These are phyloP conservation scores for Linnaemya tessellans DNA, from an alignment of 2,888 invertebrate genomes.

Conservation along the genomic window DNA sequence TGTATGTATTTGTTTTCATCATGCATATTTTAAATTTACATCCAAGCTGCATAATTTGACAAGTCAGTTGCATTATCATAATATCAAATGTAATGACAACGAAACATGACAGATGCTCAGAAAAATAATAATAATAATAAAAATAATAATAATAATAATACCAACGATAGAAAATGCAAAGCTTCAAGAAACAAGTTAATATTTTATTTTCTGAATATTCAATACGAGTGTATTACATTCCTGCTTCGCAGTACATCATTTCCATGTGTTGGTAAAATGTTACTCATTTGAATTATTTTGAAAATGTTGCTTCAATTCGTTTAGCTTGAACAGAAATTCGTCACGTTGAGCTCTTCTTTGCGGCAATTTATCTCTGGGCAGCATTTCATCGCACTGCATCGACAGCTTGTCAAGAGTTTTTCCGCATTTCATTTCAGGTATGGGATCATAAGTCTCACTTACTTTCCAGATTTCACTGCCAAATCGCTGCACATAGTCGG, in stretches of 20 bases:
- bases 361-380: conserved; percentile 88
- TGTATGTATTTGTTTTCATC: background rate
- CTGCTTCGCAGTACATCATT: background rate
- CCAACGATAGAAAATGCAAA: background rate
- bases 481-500: conserved; percentile 86
- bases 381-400: conserved; percentile 88
- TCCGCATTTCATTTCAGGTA: conserved; percentile 89
- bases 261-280: background rate
- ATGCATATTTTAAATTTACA: conserved; percentile 1
- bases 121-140: background rate
- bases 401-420: conserved; percentile 88
- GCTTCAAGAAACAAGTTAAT: background rate
- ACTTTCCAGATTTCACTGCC: conserved; percentile 85
- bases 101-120: background rate
- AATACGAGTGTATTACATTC: background rate
- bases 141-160: background rate
- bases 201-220: background rate
- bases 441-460: conserved; percentile 89
- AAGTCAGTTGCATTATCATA: conserved; percentile 2
- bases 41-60: background rate
- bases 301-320: conserved; percentile 90
- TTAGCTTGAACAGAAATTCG: conserved; percentile 89
- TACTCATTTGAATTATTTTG: conserved; percentile 76
- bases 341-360: conserved; percentile 92
- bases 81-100: background rate